A percentile compares a stretch with the other conserved stretches of the same genome.
phyloP scores from a whole-genome alignment of 2,888 invertebrate species.

The Lagria hirta region DNA sequence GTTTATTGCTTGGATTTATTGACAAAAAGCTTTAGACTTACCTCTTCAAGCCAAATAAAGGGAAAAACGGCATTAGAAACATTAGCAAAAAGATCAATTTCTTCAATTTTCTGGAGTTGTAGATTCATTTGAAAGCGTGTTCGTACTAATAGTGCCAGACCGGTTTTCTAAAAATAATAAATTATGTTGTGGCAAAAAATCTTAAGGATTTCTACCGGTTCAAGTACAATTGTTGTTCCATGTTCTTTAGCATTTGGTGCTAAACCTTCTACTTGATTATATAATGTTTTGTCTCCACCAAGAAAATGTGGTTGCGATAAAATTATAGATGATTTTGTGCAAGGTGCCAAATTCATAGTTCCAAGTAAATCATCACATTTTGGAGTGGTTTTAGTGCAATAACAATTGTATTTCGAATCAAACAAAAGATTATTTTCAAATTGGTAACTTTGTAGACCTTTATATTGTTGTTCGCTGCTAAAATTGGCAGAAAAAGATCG shows the following conservation, averaged over 20 bases:
- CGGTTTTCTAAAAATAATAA: slow-evolving; percentile 54
- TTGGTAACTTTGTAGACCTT: slow-evolving; percentile 6
- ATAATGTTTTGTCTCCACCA: slow-evolving; percentile 60
- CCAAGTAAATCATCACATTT: slow-evolving; percentile 2
- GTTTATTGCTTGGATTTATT: too few species aligned
- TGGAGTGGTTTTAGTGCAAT: not conserved
- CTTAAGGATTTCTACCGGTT: slow-evolving; percentile 57
- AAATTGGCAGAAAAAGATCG: slow-evolving; percentile 49
- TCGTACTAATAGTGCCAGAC: slow-evolving; percentile 57
- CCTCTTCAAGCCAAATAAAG: slow-evolving; percentile 63
- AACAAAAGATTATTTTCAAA: slow-evolving; percentile 9
- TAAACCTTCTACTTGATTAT: slow-evolving; percentile 61
- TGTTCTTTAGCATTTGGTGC: slow-evolving; percentile 60
- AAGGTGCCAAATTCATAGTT: slow-evolving; percentile 14
- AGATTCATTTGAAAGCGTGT: slow-evolving; percentile 62
- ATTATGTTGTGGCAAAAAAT: not conserved
- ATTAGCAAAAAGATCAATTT: slow-evolving; percentile 55
- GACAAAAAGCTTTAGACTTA: too few species aligned
- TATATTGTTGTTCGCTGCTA: not conserved
- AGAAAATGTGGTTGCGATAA: slow-evolving; percentile 63
- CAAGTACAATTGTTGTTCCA: slow-evolving; percentile 59
- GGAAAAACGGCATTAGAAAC: slow-evolving; percentile 62
- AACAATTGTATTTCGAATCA: slow-evolving; percentile 5
- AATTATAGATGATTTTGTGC: slow-evolving; percentile 63
- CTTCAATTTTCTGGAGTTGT: slow-evolving; percentile 54